Evolutionary conservation across 2,113 vertebrate genomes (phyloP).

Genomic region (Spea bombifrons): DNA sequence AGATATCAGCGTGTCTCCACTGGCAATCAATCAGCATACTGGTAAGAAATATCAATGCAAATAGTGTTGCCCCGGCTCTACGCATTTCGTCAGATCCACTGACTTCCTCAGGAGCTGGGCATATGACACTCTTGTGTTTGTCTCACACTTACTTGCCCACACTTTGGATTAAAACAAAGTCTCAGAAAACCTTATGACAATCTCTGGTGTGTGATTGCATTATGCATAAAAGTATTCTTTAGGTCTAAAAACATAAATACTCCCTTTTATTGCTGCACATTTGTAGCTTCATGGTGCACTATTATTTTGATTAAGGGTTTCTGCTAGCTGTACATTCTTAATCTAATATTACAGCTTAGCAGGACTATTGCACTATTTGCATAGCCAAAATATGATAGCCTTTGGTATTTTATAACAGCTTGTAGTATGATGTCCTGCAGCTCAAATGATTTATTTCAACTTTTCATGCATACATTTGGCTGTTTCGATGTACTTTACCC

Average conservation of each 20-base stretch:
- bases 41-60: too few relatives aligned
- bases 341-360: slow-evolving; percentile 3
- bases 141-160: not conserved
- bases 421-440: slow-evolving; percentile 39
- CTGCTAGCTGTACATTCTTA: slow-evolving; percentile 5
- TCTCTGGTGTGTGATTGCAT: not conserved
- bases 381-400: slow-evolving; percentile 28
- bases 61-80: too few relatives aligned
- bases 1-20: too few relatives aligned
- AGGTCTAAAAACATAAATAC: slow-evolving; percentile 3
- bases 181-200: not conserved
- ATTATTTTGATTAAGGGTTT: slow-evolving; percentile 29
- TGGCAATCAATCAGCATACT: too few relatives aligned
- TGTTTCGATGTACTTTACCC: slow-evolving; percentile 23
- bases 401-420: slow-evolving; percentile 29
- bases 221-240: not conserved
- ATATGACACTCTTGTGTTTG: too few relatives aligned
- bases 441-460: slow-evolving; percentile 37
- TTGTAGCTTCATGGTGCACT: not conserved
- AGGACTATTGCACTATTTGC: slow-evolving; percentile 15
- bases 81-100: too few relatives aligned
- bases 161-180: not conserved
- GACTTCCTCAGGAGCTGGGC: too few relatives aligned
- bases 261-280: slow-evolving; percentile 1
- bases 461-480: slow-evolving; percentile 20